Conservation (phyloP, 2,113 vertebrate genomes). For the Indicator indicator region DNA sequence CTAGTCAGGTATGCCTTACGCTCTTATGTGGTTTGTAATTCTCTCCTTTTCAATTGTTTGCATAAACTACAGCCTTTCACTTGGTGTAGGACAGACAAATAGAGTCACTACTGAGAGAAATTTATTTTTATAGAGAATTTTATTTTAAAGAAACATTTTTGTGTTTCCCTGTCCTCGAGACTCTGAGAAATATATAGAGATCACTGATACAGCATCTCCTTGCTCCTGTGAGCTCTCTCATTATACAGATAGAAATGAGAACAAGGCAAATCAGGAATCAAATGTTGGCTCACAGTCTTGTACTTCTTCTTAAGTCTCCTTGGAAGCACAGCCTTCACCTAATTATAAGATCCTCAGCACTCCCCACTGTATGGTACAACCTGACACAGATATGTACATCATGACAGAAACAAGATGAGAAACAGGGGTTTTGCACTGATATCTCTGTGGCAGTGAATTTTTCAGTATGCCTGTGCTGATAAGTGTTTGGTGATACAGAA, state of each 20-base stretch:
- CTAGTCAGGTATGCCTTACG: background rate
- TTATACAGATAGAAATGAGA: background rate
- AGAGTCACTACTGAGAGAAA: background rate
- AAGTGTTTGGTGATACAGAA: background rate
- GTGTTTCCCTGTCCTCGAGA: background rate
- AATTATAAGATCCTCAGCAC: background rate
- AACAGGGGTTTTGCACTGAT: background rate
- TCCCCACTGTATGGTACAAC: background rate
- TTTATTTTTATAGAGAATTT: background rate
- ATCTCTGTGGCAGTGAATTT: background rate
- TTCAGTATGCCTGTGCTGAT: background rate
- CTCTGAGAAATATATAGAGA: background rate
- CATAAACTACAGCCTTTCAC: background rate
- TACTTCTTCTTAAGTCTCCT: background rate
- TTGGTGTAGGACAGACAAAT: background rate
- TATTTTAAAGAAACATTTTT: background rate
- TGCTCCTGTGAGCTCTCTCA: background rate
- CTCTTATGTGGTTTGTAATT: background rate
- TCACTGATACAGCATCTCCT: background rate
- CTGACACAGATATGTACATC: background rate
- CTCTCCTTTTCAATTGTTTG: background rate
- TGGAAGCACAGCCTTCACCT: background rate
- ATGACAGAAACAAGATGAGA: background rate
- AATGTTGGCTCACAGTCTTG: accelerated
- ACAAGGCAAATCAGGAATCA: background rate